Percentiles rank a stretch among this genome's conserved stretches.
Evolutionary conservation across 2,888 invertebrate species (phyloP).

Genomic region (Euclidia mi): DNA sequence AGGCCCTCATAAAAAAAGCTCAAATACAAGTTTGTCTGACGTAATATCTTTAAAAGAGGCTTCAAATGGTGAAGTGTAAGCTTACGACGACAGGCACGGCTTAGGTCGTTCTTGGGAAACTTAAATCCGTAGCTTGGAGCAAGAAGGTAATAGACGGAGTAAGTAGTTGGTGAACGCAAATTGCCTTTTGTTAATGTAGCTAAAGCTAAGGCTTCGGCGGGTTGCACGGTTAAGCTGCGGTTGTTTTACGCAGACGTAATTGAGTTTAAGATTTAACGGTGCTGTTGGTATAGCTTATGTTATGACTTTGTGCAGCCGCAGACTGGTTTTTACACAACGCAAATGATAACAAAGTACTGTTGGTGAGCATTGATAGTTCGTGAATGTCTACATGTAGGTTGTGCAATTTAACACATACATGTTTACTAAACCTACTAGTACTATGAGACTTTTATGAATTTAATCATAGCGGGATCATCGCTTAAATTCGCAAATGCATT

Average conservation of each 20-base stretch:
- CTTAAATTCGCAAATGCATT: too few species aligned
- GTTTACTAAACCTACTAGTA: too few species aligned
- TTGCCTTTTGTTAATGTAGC: slow-evolving; percentile 46
- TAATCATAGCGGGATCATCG: too few species aligned
- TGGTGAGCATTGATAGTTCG: too few species aligned
- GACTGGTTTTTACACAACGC: too few species aligned
- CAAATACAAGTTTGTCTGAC: background rate
- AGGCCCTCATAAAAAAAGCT: background rate
- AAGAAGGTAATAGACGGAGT: slow-evolving; percentile 30
- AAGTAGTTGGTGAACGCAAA: slow-evolving; percentile 33
- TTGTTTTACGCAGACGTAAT: slow-evolving; percentile 29
- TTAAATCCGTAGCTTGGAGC: slow-evolving; percentile 34
- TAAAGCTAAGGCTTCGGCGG: slow-evolving; percentile 31
- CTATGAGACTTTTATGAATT: too few species aligned
- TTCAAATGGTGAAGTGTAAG: background rate
- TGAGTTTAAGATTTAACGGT: background rate
- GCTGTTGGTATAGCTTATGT: background rate
- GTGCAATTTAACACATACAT: too few species aligned
- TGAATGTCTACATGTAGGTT: too few species aligned
- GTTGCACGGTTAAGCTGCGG: slow-evolving; percentile 18
- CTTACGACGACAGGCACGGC: slow-evolving; percentile 1
- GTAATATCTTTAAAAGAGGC: background rate
- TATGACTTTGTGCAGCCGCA: too few species aligned
- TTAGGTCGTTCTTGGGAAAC: slow-evolving; percentile 47
- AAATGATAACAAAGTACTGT: too few species aligned